Conservation (phyloP, 2,113 vertebrate species). For the Gobiocypris rarus region DNA sequence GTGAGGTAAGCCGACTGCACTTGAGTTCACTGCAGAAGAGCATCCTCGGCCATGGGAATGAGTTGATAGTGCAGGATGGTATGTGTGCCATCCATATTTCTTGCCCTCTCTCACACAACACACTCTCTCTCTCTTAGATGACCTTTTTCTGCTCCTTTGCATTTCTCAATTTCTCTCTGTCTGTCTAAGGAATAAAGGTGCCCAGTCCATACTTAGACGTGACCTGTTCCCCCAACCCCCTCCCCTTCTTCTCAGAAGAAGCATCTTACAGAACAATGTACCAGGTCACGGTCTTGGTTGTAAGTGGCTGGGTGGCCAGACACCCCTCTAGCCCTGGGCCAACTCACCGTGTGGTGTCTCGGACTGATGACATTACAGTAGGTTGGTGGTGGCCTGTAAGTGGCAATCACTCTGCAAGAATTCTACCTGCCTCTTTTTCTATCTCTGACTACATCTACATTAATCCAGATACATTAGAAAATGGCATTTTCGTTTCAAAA, state of each 20-base stretch:
- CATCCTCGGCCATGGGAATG: constrained; percentile 47
- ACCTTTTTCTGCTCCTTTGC: constrained; percentile 30
- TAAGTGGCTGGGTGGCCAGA: constrained; percentile 88
- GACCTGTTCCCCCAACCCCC: constrained; percentile 48
- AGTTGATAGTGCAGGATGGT: constrained; percentile 42
- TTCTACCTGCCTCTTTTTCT: constrained; percentile 47
- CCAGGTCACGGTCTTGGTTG: constrained; percentile 81
- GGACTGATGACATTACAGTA: constrained; percentile 40
- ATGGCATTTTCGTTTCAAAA: neutral
- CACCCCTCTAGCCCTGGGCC: constrained; percentile 73
- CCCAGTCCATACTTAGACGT: constrained; percentile 84
- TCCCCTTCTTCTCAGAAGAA: constrained; percentile 20
- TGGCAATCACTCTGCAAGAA: constrained; percentile 74
- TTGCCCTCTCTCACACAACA: constrained; percentile 64
- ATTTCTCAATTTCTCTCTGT: constrained; percentile 49
- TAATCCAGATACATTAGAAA: neutral
- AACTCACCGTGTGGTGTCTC: constrained; percentile 63
- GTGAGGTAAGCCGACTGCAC: constrained; percentile 57
- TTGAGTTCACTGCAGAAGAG: constrained; percentile 52
- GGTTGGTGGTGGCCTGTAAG: constrained; percentile 87
- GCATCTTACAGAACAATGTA: constrained; percentile 17
- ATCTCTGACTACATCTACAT: neutral
- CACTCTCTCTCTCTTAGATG: constrained; percentile 40
- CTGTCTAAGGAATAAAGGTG: constrained; percentile 66
- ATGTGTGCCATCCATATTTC: constrained; percentile 31